A percentile compares a stretch with the other conserved stretches of the same genome.
Evolutionary conservation across 1,140 invertebrate genomes (phyloP).

Genomic region (Aphelenchoides besseyi): DNA sequence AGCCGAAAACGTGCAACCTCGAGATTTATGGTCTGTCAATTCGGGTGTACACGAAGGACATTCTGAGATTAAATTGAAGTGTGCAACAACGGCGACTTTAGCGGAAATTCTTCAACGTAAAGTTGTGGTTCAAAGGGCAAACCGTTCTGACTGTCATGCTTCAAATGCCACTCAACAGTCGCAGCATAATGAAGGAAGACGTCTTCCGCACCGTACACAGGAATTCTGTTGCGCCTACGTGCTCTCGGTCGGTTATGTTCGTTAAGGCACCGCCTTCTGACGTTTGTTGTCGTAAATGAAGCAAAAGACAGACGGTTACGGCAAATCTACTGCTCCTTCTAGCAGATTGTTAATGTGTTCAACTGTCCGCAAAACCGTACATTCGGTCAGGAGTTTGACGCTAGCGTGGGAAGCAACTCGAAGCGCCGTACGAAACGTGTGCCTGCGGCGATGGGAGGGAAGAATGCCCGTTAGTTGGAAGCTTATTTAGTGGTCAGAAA

Average conservation of each 20-base stretch:
- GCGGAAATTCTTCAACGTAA: no score
- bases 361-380: background rate
- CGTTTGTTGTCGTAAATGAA: background rate
- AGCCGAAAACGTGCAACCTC: background rate
- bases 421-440: background rate
- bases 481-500: background rate
- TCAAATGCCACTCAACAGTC: background rate
- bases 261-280: background rate
- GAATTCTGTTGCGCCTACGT: background rate
- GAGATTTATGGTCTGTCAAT: background rate
- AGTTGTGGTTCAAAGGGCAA: no score
- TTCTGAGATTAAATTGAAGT: no score
- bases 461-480: background rate
- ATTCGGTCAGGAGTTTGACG: background rate
- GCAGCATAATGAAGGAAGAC: constrained; percentile 2
- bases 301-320: background rate
- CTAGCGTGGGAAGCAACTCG: background rate
- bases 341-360: background rate
- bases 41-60: no score
- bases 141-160: background rate
- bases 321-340: background rate
- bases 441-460: background rate
- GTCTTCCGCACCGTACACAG: background rate
- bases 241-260: background rate
- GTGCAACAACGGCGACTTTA: no score